Conservation (phyloP, 2,888 invertebrate species). For the Sympetrum striolatum region DNA sequence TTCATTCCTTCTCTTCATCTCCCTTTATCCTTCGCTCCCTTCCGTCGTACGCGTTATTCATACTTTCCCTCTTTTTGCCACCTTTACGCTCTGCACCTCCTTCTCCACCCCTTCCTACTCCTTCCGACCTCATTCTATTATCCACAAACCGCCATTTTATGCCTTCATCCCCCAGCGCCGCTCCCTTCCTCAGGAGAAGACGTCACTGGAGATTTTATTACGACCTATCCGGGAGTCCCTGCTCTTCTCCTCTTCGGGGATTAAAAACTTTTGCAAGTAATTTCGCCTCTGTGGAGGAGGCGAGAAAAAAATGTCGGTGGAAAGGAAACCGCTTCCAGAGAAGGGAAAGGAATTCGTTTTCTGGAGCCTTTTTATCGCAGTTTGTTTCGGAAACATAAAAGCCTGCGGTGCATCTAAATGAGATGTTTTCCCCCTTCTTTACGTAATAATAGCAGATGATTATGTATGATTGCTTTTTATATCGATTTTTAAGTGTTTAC, state of each 20-base stretch:
- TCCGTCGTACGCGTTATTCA: background rate
- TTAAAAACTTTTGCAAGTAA: background rate
- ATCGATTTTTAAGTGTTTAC: too few species aligned
- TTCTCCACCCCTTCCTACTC: background rate
- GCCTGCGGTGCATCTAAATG: too few species aligned
- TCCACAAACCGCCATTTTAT: background rate
- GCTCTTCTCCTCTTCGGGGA: background rate
- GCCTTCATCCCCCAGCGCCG: too few species aligned
- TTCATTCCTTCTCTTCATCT: background rate
- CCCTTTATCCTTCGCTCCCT: background rate
- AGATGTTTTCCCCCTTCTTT: too few species aligned
- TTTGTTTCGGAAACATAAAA: too few species aligned
- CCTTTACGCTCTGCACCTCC: background rate
- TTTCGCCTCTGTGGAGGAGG: background rate
- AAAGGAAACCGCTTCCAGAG: background rate
- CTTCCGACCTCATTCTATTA: background rate
- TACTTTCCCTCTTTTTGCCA: background rate
- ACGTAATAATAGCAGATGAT: too few species aligned
- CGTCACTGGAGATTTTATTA: background rate
- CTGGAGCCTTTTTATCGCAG: background rate
- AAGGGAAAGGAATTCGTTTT: background rate
- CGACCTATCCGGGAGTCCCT: background rate
- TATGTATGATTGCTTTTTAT: too few species aligned
- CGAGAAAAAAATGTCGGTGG: background rate
- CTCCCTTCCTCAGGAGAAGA: background rate